Percentiles rank a stretch among this genome's conserved stretches.
Evolutionary conservation across 2,797 vertebrate species (phyloP).

Genomic region (Lutjanus campechanus): DNA sequence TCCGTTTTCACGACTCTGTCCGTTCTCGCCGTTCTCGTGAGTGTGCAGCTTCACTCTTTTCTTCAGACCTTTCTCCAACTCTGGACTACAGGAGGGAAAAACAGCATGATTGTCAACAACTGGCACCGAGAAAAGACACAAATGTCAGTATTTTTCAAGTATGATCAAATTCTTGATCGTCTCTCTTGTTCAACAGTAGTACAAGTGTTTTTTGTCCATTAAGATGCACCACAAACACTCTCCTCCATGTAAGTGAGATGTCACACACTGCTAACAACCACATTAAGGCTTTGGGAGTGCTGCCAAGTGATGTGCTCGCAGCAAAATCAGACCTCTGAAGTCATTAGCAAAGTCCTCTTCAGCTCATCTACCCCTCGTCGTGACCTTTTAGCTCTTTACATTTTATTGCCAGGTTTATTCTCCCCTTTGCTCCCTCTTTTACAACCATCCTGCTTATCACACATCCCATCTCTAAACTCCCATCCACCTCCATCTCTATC

Average conservation of each 20-base stretch:
- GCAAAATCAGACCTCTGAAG: slow-evolving; percentile 42
- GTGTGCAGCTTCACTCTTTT: slow-evolving; percentile 91
- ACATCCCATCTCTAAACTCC: slow-evolving; percentile 36
- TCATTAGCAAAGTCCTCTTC: slow-evolving; percentile 53
- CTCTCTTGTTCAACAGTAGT: not conserved
- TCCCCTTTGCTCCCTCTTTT: slow-evolving; percentile 46
- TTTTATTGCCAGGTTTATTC: slow-evolving; percentile 59
- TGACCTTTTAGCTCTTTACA: slow-evolving; percentile 40
- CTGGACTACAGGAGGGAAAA: slow-evolving; percentile 84
- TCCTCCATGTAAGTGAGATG: slow-evolving; percentile 2
- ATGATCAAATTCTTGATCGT: not conserved
- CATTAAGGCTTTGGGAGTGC: slow-evolving; percentile 53
- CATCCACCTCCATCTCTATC: slow-evolving; percentile 44
- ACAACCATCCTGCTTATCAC: slow-evolving; percentile 35
- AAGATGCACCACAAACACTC: slow-evolving; percentile 14
- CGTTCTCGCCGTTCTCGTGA: slow-evolving; percentile 84
- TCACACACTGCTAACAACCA: slow-evolving; percentile 15
- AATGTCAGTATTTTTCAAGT: not conserved
- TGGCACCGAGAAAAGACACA: not conserved
- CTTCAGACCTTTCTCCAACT: slow-evolving; percentile 93
- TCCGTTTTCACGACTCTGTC: slow-evolving; percentile 85
- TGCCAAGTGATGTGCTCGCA: slow-evolving; percentile 47
- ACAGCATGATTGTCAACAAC: not conserved
- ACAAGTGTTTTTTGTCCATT: not conserved
- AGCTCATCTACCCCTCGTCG: slow-evolving; percentile 37